A percentile compares a stretch with the other conserved stretches of the same genome.
Evolutionary conservation across 1,140 invertebrate genomes (phyloP).

Genomic region (Pemphigus obesinymphae): DNA sequence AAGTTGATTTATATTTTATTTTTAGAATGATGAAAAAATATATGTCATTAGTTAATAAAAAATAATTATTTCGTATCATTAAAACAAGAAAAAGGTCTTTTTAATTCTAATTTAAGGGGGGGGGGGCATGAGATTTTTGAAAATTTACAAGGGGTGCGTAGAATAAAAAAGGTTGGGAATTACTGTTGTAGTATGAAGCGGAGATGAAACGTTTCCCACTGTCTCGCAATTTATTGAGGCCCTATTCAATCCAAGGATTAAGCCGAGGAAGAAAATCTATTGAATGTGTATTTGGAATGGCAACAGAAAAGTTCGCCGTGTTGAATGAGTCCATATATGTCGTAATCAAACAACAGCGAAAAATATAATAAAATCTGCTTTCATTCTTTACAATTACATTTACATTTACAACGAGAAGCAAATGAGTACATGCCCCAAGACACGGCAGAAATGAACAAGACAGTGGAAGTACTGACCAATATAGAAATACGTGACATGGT

Average conservation of each 20-base stretch:
- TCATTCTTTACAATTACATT: conserved; percentile 42
- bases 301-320: conserved; percentile 42
- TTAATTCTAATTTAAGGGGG: too few species aligned
- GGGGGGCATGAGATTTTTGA: too few species aligned
- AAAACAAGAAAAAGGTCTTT: too few species aligned
- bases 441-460: conserved; percentile 42
- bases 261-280: conserved; percentile 47
- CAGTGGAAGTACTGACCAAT: conserved; percentile 36
- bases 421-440: conserved; percentile 42
- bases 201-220: conserved; percentile 53
- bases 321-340: conserved; percentile 43
- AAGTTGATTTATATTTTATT: too few species aligned
- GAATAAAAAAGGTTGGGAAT: too few species aligned
- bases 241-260: conserved; percentile 43
- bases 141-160: too few species aligned
- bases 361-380: conserved; percentile 44
- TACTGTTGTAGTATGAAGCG: too few species aligned
- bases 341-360: conserved; percentile 44
- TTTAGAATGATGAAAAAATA: too few species aligned
- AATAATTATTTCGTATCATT: too few species aligned
- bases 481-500: background rate
- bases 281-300: conserved; percentile 53
- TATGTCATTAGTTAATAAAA: too few species aligned
- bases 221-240: conserved; percentile 48
- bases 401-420: conserved; percentile 41